Conservation (phyloP, 2,797 vertebrate species). For the Podargus strigoides region DNA sequence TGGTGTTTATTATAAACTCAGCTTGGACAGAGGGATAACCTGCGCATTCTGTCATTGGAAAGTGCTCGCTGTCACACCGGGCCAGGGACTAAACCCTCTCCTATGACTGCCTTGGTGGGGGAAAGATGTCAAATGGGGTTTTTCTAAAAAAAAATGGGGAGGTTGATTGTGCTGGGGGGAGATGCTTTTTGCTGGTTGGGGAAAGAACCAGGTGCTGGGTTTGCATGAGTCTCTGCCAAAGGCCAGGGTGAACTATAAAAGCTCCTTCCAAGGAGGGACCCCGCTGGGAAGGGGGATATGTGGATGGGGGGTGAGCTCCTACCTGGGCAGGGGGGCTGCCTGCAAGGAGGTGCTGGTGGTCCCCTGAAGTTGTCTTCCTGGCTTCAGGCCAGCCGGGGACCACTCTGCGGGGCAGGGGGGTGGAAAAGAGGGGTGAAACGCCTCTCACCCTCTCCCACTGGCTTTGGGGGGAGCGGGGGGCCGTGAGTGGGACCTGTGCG, state of each 20-base stretch:
- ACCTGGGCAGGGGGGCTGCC: not conserved
- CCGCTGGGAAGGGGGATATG: not conserved
- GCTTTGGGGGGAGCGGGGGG: not conserved
- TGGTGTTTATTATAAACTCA: not conserved
- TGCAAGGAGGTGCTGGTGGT: not conserved
- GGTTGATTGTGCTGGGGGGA: not conserved
- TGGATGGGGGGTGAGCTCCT: not conserved
- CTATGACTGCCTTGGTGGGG: rapidly evolving
- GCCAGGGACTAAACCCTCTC: not conserved
- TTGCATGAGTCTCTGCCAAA: not conserved
- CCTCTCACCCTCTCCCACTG: not conserved
- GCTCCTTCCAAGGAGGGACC: not conserved
- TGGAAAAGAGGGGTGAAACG: not conserved
- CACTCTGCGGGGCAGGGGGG: not conserved
- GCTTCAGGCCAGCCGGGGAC: not conserved
- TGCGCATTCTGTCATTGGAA: not conserved
- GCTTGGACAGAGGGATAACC: not conserved
- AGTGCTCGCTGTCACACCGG: not conserved
- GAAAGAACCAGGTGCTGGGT: not conserved
- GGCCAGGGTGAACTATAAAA: not conserved
- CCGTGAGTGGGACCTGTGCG: rapidly evolving
- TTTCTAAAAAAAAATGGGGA: not conserved
- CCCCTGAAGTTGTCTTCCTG: not conserved
- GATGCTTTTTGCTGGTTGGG: not conserved
- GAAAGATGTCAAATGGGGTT: rapidly evolving